A percentile compares a stretch with the other conserved stretches of the same genome.
These are phyloP conservation scores for Bothrops alternatus DNA, from an alignment of 2,797 vertebrate genomes.

Conservation along the genomic window DNA sequence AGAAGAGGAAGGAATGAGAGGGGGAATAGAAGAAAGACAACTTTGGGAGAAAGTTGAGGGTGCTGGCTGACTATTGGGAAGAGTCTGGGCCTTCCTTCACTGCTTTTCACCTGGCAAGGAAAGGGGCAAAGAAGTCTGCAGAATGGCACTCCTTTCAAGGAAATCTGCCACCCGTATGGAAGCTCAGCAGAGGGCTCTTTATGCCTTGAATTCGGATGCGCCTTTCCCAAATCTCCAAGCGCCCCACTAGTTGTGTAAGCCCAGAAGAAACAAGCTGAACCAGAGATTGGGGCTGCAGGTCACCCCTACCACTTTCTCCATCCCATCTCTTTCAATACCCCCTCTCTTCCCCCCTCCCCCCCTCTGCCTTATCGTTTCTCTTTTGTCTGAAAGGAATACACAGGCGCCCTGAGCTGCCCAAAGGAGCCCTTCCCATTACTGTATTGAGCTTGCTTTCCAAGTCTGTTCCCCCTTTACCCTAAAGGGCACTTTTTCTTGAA, in stretches of 20 bases:
- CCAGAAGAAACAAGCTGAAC: not conserved
- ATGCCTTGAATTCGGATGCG: not conserved
- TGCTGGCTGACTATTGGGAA: conserved; percentile 51
- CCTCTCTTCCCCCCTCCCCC: not conserved
- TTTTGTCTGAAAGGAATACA: conserved; percentile 63
- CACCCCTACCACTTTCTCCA: not conserved
- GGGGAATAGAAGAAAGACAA: conserved; percentile 48
- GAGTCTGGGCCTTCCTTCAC: conserved; percentile 43
- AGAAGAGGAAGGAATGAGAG: not conserved
- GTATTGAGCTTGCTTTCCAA: conserved; percentile 55
- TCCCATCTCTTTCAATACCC: not conserved
- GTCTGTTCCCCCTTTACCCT: conserved; percentile 31
- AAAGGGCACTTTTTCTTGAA: conserved; percentile 60
- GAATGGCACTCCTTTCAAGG: conserved; percentile 14
- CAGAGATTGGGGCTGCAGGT: not conserved
- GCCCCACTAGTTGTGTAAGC: not conserved
- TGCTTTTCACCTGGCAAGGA: conserved; percentile 58
- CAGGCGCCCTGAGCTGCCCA: conserved; percentile 19
- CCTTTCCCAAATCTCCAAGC: not conserved
- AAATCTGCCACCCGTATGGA: not conserved
- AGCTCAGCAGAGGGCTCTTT: not conserved
- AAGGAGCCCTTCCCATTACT: conserved; percentile 11
- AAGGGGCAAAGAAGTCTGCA: conserved; percentile 46
- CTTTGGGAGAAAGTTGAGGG: conserved; percentile 51
- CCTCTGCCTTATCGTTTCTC: conserved; percentile 30